Base-by-base conservation (phyloP, 2,113 vertebrate genomes). In the Meriones unguiculatus region DNA sequence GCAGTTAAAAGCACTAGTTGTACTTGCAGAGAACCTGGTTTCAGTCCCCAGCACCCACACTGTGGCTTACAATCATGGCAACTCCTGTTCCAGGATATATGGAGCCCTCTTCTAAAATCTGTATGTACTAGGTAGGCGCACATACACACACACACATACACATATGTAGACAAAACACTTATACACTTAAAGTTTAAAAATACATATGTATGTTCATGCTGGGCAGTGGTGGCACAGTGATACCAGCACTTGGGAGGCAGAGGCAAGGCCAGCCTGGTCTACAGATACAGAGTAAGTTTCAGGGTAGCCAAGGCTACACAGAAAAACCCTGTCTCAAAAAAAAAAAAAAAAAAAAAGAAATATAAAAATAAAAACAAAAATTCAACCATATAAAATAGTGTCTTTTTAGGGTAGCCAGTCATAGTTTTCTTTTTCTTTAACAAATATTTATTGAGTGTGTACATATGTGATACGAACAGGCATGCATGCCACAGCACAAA, bases 321-420 rank as follows among this genome's bases (percentile, higher is more conserved):
- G 77, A 35, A 50, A 80, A 54, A 80, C 77, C 30, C 77, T 80
- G 30, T 35, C 50, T 80, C 10, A 25, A 76, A 38, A 72, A 18
- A 8, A 12, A 73, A 18, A n/a, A 35, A 1, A 72, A 73, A 72
- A 35, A 73, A 73, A 73, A 1, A 73, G 38, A 38, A 15, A 18
- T 12, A 81, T 5, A 89, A 91, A 86, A 95, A 86, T 52, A 38
- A 15, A 18, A 6, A 81, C 2, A 89, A 91, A 86, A 95, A 86
- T 52, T 82, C 78, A 85, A 85, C 78, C 41, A 84, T 17, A 92
- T 0, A 80, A 94, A 80, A 87, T 8, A 62, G n/a, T 59, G 0
- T 89, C 7, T 89, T 93, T 84, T 91, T 32, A 30, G 0, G 0
- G 11, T 18, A 5, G 32, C 50, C 62, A 78, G 46, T 82, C 81